Conservation (phyloP, 1,140 invertebrate genomes). For the Eriosoma lanigerum region DNA sequence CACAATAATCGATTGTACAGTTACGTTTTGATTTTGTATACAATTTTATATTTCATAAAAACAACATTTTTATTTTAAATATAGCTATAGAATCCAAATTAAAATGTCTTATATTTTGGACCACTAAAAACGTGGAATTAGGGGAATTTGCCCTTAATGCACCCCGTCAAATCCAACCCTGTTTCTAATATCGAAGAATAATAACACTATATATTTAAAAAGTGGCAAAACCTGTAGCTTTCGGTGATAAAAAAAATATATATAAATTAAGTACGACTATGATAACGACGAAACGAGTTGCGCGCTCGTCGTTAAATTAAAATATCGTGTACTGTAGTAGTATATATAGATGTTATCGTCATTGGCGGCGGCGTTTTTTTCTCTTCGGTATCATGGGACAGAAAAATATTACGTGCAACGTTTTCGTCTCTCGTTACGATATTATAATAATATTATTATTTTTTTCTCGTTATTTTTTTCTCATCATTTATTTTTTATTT, state of each 20-base stretch:
- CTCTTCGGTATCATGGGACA: constrained; percentile 19
- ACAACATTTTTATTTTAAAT: no score
- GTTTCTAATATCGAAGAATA: neutral
- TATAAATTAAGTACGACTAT: constrained; percentile 1
- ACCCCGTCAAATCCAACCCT: no score
- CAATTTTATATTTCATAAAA: no score
- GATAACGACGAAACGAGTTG: constrained; percentile 43
- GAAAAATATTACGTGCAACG: constrained; percentile 39
- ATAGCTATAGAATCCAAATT: no score
- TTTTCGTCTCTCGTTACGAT: constrained; percentile 11
- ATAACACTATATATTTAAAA: constrained; percentile 1
- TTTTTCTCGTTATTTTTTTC: no score
- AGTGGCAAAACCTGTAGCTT: constrained; percentile 45
- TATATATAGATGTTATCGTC: constrained; percentile 41
- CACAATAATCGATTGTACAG: no score
- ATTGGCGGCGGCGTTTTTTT: constrained; percentile 7
- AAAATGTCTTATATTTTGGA: no score
- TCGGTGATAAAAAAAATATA: constrained; percentile 23
- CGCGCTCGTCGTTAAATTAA: constrained; percentile 45
- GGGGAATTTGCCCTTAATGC: no score
- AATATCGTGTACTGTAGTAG: constrained; percentile 27
- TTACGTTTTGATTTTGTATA: no score
- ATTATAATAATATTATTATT: constrained; percentile 1
- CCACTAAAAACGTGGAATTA: no score
- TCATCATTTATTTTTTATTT: neutral